Evolutionary conservation across 2,888 invertebrate genomes (phyloP).

Genomic region (Limenitis camilla): DNA sequence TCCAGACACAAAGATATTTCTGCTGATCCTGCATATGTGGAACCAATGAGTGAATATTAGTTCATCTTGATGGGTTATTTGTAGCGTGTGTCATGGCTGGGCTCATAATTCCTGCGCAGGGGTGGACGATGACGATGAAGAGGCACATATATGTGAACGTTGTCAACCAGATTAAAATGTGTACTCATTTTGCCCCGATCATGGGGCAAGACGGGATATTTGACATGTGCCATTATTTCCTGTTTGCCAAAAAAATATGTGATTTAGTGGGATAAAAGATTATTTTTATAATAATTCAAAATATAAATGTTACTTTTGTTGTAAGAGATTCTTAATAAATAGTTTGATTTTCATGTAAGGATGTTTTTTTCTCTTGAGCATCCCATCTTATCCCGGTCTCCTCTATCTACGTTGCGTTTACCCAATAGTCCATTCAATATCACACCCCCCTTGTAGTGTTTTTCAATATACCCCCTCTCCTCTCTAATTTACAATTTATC

Average conservation of each 20-base stretch:
- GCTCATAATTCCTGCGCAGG: slow-evolving; percentile 26
- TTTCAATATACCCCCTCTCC: too few species aligned
- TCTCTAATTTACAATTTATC: too few species aligned
- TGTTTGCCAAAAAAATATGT: neutral
- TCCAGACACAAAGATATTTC: too few species aligned
- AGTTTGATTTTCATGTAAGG: neutral
- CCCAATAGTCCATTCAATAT: too few species aligned
- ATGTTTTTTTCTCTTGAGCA: neutral
- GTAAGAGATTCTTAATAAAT: neutral
- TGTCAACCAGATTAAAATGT: slow-evolving; percentile 20
- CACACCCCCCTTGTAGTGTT: too few species aligned
- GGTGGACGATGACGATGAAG: slow-evolving; percentile 24
- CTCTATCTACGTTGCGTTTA: too few species aligned
- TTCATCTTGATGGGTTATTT: slow-evolving; percentile 28
- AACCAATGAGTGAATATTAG: too few species aligned
- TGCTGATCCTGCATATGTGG: too few species aligned
- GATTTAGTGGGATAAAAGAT: neutral
- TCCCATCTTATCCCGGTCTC: neutral
- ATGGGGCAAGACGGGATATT: slow-evolving; percentile 22
- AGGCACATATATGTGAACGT: slow-evolving; percentile 22
- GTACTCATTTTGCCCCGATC: slow-evolving; percentile 19
- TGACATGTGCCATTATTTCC: neutral
- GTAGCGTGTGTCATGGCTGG: slow-evolving; percentile 24
- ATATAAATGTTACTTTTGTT: neutral
- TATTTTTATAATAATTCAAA: neutral